phyloP scores from a whole-genome alignment of 92 coral and sea anemone genomes.

The Blastomussa wellsi region DNA sequence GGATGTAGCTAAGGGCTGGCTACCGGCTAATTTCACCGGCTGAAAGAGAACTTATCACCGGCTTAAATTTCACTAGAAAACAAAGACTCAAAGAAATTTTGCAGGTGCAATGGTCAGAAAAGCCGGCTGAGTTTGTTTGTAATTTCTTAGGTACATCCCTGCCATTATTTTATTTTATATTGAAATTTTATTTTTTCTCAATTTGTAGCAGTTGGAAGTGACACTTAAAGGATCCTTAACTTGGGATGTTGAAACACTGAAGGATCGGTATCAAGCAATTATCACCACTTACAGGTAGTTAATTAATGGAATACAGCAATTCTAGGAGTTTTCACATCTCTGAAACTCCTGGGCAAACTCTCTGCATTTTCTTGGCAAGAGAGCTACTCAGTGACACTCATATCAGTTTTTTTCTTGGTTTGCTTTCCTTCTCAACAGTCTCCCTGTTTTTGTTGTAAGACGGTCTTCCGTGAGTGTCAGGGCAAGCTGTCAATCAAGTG shows the following conservation, averaged over 20 bases:
- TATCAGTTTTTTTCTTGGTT: background rate
- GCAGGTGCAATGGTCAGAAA: too few species aligned
- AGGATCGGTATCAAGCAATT: conserved; percentile 56
- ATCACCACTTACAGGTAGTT: conserved; percentile 74
- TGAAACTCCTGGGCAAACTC: background rate
- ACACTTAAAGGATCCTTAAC: conserved; percentile 63
- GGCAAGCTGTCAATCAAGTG: conserved; percentile 73
- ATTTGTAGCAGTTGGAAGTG: conserved; percentile 65
- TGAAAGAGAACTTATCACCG: too few species aligned
- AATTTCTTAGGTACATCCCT: background rate
- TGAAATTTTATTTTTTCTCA: background rate
- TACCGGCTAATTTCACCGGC: too few species aligned
- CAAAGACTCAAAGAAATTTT: too few species aligned
- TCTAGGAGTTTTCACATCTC: background rate
- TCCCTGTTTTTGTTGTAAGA: conserved; percentile 77
- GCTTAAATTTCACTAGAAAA: too few species aligned
- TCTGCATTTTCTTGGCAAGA: background rate
- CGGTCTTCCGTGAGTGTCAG: conserved; percentile 82
- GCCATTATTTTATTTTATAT: background rate
- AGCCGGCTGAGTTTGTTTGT: too few species aligned
- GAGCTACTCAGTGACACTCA: background rate
- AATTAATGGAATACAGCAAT: background rate
- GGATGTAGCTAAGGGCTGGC: too few species aligned
- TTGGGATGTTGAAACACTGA: conserved; percentile 83
- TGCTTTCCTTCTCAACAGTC: conserved; percentile 47